phyloP scores from a whole-genome alignment of 2,888 invertebrate species.

The Heliconius charithonia region DNA sequence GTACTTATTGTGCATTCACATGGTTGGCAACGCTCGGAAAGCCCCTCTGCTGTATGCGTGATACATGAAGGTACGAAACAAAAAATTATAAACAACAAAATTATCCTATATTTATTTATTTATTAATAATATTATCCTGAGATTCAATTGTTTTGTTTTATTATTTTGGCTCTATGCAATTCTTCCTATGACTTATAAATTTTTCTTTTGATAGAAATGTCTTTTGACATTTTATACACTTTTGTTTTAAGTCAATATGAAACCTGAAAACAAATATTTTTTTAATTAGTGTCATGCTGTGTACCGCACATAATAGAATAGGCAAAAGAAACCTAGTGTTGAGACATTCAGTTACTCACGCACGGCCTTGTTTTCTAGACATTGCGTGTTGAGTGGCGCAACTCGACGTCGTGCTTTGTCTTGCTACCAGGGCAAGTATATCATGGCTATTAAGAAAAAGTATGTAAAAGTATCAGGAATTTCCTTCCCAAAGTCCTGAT shows the following conservation, averaged over 20 bases:
- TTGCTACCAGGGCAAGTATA: too few species aligned
- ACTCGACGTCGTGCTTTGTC: too few species aligned
- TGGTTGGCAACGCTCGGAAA: too few species aligned
- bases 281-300: neutral
- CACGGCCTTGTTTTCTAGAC: too few species aligned
- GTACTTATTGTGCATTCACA: too few species aligned
- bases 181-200: conserved; percentile 29
- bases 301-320: neutral
- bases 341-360: too few species aligned
- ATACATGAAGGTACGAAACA: neutral
- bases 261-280: conserved; percentile 26
- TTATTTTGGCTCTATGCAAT: conserved; percentile 13
- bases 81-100: neutral
- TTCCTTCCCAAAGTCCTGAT: too few species aligned
- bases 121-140: neutral
- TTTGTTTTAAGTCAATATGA: conserved; percentile 31
- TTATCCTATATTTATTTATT: neutral
- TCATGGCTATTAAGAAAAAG: too few species aligned
- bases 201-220: conserved; percentile 36
- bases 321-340: too few species aligned
- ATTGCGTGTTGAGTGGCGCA: too few species aligned
- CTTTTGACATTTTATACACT: conserved; percentile 37
- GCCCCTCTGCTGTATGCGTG: neutral
- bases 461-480: too few species aligned
- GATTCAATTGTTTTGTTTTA: neutral